Evolutionary conservation across 2,888 invertebrate species (phyloP).

Genomic region (Sphaerophoria rueppellii): DNA sequence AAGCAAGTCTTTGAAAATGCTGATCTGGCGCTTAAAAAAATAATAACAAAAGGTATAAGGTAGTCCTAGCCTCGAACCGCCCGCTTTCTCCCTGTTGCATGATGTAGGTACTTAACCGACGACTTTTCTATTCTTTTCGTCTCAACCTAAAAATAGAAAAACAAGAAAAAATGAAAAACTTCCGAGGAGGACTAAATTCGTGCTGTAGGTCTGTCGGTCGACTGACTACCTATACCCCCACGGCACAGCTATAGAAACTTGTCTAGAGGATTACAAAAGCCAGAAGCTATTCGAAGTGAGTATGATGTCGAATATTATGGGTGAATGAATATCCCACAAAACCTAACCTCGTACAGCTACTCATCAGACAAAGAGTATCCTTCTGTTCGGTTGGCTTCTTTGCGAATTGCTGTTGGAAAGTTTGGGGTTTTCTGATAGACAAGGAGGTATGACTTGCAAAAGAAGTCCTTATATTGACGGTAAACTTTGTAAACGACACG

Average conservation of each 20-base stretch:
- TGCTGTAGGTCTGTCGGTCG: not conserved
- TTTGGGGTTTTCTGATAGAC: not conserved
- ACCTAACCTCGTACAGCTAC: constrained; percentile 10
- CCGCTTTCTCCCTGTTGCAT: constrained; percentile 12
- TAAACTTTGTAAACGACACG: not conserved
- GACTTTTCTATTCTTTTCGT: constrained; percentile 37
- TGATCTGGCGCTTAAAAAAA: constrained; percentile 22
- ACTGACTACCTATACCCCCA: too few relatives aligned
- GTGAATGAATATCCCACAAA: constrained; percentile 29
- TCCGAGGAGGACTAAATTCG: constrained; percentile 28
- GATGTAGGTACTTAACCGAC: constrained; percentile 50
- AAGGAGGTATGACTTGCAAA: not conserved
- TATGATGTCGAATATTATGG: constrained; percentile 26
- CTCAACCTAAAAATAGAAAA: not conserved
- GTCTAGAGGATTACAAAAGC: constrained; percentile 28
- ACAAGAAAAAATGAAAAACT: constrained; percentile 12
- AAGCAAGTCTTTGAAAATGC: constrained; percentile 37
- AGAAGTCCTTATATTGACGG: too few relatives aligned
- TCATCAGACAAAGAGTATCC: not conserved
- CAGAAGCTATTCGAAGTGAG: constrained; percentile 17
- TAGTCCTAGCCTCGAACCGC: constrained; percentile 43
- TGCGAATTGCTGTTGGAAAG: not conserved
- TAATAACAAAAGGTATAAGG: constrained; percentile 9
- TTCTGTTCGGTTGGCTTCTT: not conserved
- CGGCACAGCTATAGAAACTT: not conserved